A percentile compares a stretch with the other conserved stretches of the same genome.
Evolutionary conservation across 2,797 vertebrate genomes (phyloP).

Genomic region (Pachyuromys duprasi): DNA sequence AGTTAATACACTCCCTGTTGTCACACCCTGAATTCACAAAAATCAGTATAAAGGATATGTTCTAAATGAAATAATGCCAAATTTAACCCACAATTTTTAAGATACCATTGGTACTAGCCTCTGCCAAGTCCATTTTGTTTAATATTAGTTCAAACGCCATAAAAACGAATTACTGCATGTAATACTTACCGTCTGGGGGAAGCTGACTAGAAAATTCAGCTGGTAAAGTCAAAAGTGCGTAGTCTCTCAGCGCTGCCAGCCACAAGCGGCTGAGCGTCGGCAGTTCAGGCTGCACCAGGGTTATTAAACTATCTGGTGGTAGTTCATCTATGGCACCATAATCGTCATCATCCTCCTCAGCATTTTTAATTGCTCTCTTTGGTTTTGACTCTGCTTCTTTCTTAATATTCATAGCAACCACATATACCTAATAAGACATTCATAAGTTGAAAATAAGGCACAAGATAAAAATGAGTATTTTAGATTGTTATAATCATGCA

Average conservation of each 20-base stretch:
- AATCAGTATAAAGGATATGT: slow-evolving; percentile 18
- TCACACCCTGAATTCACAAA: slow-evolving; percentile 25
- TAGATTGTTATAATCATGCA: slow-evolving; percentile 17
- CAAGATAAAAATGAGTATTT: slow-evolving; percentile 31
- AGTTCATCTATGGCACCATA: slow-evolving; percentile 90
- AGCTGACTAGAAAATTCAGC: slow-evolving; percentile 99
- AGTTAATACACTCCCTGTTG: background rate
- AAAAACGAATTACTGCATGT: background rate
- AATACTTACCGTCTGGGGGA: slow-evolving; percentile 94
- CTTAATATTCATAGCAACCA: slow-evolving; percentile 98
- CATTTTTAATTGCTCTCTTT: slow-evolving; percentile 85
- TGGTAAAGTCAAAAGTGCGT: slow-evolving; percentile 96
- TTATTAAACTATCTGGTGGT: slow-evolving; percentile 98
- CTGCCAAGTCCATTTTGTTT: slow-evolving; percentile 28
- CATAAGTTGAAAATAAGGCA: slow-evolving; percentile 37
- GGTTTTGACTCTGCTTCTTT: slow-evolving; percentile 96
- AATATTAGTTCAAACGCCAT: slow-evolving; percentile 29
- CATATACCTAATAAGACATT: slow-evolving; percentile 92
- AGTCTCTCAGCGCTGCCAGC: slow-evolving; percentile 96
- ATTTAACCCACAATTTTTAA: slow-evolving; percentile 41
- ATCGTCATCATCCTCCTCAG: slow-evolving; percentile 93
- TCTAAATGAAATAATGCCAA: slow-evolving; percentile 24
- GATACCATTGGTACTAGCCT: background rate
- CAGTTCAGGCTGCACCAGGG: slow-evolving; percentile 96
- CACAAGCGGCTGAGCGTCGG: slow-evolving; percentile 96